A percentile compares a stretch with the other conserved stretches of the same genome.
Evolutionary conservation across 2,113 vertebrate species (phyloP).

Genomic region (Microcebus griseorufus): DNA sequence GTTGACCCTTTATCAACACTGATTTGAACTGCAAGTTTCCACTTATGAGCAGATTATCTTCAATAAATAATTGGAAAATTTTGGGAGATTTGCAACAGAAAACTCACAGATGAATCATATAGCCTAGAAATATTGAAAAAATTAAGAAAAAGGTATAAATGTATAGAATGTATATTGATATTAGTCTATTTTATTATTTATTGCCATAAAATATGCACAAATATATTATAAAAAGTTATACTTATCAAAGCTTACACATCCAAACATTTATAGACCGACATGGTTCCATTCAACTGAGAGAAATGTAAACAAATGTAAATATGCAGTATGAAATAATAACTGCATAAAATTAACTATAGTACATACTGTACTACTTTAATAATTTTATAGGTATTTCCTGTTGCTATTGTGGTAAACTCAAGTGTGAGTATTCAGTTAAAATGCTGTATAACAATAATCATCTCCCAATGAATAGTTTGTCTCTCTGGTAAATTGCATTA

Average conservation of each 20-base stretch:
- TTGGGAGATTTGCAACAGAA: neutral
- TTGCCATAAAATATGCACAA: neutral
- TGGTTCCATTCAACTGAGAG: neutral
- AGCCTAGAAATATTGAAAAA: neutral
- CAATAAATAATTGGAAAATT: neutral
- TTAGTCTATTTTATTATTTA: neutral
- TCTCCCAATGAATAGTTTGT: neutral
- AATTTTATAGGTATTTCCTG: neutral
- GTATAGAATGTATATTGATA: neutral
- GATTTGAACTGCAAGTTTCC: neutral
- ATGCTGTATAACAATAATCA: neutral
- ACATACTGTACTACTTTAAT: neutral
- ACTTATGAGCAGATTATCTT: neutral
- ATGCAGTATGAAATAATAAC: neutral
- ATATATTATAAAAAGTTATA: neutral
- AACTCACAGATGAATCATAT: neutral
- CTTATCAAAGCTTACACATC: neutral
- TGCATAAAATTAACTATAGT: neutral
- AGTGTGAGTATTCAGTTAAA: neutral
- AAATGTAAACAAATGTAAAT: neutral
- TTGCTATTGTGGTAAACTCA: neutral
- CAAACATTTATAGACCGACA: neutral
- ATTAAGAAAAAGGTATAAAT: neutral
- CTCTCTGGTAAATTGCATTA: neutral
- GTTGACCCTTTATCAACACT: neutral